These are phyloP conservation scores for Drosophila guanche DNA, from an alignment of 1,140 invertebrate species.

Conservation along the genomic window DNA sequence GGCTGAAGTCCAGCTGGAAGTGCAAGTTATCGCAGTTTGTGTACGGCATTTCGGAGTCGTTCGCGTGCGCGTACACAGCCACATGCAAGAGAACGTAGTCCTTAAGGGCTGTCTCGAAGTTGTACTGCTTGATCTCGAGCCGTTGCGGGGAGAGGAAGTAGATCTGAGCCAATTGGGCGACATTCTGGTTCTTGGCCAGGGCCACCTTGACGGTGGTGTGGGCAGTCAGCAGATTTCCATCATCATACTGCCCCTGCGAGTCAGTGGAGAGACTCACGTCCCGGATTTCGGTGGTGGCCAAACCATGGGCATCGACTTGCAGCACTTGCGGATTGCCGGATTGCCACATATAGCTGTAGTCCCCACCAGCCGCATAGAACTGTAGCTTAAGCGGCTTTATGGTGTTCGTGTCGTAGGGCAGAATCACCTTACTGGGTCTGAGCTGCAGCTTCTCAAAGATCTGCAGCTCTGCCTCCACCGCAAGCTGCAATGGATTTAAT, in stretches of 20 bases:
- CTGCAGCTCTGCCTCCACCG: conserved; percentile 86
- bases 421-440: conserved; percentile 86
- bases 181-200: conserved; percentile 68
- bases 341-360: conserved; percentile 89
- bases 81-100: conserved; percentile 88
- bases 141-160: conserved; percentile 86
- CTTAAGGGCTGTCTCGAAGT: conserved; percentile 89
- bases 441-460: conserved; percentile 89
- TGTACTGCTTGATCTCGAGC: conserved; percentile 88
- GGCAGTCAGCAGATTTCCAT: conserved; percentile 36
- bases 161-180: conserved; percentile 64
- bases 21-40: conserved; percentile 88
- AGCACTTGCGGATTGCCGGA: conserved; percentile 87
- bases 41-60: conserved; percentile 85
- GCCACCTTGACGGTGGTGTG: conserved; percentile 74
- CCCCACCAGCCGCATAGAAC: conserved; percentile 88
- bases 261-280: conserved; percentile 76
- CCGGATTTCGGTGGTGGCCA: conserved; percentile 85
- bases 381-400: conserved; percentile 86
- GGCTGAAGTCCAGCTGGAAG: conserved; percentile 86
- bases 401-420: conserved; percentile 90
- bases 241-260: conserved; percentile 31
- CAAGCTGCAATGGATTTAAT: conserved; percentile 74
- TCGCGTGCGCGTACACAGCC: conserved; percentile 86
- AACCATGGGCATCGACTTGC: conserved; percentile 87